Percentiles rank a stretch among this genome's conserved stretches.
Evolutionary conservation across 1,140 invertebrate species (phyloP).

Genomic region (Eufriesea mexicana): DNA sequence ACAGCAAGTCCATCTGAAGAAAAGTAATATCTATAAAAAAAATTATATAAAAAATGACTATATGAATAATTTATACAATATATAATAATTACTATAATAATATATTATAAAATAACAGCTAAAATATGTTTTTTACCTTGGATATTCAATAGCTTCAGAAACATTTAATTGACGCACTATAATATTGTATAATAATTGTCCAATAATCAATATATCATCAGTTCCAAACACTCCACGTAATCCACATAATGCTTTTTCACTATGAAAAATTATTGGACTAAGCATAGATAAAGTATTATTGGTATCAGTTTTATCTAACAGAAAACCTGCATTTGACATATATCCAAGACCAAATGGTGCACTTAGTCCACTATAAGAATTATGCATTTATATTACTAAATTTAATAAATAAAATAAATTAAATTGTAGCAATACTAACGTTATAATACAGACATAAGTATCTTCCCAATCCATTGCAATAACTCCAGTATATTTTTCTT

Average conservation of each 20-base stretch:
- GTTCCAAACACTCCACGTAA: slow-evolving; percentile 73
- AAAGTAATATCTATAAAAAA: slow-evolving; percentile 71
- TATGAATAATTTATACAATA: not conserved
- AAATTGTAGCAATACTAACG: slow-evolving; percentile 82
- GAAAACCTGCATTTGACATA: slow-evolving; percentile 74
- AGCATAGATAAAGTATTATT: slow-evolving; percentile 70
- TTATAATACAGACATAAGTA: slow-evolving; percentile 87
- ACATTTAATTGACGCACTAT: slow-evolving; percentile 73
- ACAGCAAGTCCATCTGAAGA: slow-evolving; percentile 69
- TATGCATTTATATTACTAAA: slow-evolving; percentile 10
- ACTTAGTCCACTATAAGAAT: slow-evolving; percentile 71
- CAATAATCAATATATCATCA: slow-evolving; percentile 73
- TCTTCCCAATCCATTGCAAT: slow-evolving; percentile 87
- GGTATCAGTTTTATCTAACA: slow-evolving; percentile 70
- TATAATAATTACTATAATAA: too few relatives aligned
- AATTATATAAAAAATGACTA: not conserved
- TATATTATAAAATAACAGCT: slow-evolving; percentile 13
- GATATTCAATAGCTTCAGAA: slow-evolving; percentile 76
- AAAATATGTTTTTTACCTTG: slow-evolving; percentile 69
- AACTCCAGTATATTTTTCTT: slow-evolving; percentile 84
- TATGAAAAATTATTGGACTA: slow-evolving; percentile 73
- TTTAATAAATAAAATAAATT: slow-evolving; percentile 1
- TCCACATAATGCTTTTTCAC: slow-evolving; percentile 66
- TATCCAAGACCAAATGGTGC: slow-evolving; percentile 67
- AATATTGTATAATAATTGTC: slow-evolving; percentile 77